A percentile compares a stretch with the other conserved stretches of the same genome.
Conservation (phyloP, 1,140 invertebrate species). For the Tenebrio molitor region DNA sequence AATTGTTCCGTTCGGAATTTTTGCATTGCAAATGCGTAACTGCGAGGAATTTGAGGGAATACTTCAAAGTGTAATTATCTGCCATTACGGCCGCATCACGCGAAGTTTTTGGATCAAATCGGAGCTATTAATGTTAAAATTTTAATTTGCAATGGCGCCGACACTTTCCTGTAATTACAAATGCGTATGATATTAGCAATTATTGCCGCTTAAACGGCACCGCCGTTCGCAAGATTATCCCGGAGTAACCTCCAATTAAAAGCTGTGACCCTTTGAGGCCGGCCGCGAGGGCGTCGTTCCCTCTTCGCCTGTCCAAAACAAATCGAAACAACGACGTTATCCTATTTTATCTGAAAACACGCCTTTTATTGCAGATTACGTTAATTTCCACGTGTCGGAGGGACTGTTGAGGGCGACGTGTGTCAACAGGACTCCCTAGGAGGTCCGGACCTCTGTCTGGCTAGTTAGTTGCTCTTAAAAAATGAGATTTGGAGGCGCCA, state of each 20-base stretch:
- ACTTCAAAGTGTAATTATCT: conserved; percentile 32
- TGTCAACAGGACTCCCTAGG: conserved; percentile 43
- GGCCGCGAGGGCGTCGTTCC: background rate
- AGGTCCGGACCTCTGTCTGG: conserved; percentile 43
- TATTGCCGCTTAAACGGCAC: background rate
- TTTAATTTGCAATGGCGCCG: conserved; percentile 29
- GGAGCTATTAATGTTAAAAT: conserved; percentile 20
- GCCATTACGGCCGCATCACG: conserved; percentile 33
- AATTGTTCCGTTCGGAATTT: conserved; percentile 18
- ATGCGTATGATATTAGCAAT: conserved; percentile 17
- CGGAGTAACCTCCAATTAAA: background rate
- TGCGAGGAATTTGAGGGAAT: conserved; percentile 28
- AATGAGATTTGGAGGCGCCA: conserved; percentile 43
- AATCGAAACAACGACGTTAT: background rate
- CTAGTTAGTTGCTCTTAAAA: conserved; percentile 47
- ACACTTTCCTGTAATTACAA: conserved; percentile 32
- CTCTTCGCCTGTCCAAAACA: background rate
- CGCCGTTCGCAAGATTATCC: background rate
- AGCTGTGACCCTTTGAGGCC: background rate
- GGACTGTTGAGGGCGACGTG: background rate
- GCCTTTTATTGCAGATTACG: conserved; percentile 33
- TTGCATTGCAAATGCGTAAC: conserved; percentile 37
- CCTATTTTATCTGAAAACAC: conserved; percentile 35
- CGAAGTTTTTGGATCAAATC: conserved; percentile 37
- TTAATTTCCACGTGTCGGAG: conserved; percentile 5